Evolutionary conservation across 2,113 vertebrate species (phyloP), one percentile per base, ranked within the genome.

Genomic region (Plecturocebus donacophilus): DNA sequence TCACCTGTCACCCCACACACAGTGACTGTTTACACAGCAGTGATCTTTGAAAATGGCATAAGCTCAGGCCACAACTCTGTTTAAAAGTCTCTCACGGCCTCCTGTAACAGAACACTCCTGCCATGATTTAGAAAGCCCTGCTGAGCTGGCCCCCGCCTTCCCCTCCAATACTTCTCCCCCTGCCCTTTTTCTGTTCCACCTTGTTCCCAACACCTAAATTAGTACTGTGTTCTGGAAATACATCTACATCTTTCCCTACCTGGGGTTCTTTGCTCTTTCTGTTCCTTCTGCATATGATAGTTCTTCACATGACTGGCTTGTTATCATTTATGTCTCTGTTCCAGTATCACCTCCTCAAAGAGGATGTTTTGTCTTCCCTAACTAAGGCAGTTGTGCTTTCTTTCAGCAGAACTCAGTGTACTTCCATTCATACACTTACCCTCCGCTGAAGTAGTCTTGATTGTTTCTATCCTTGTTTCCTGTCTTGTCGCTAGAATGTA

Each of bases 61-160:
- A 27, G n/a, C 35, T 54, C 13, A 84, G 35, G 23, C 23, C 19
- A 80, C 25, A 47, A 32, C 6, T 61, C 6, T 38, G n/a, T 68
- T 84, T 76, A 91, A 85, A 85, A 93, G 61, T 42, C 35, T 47
- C 35, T 30, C 73, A 6, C 17, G 23, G 20, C n/a, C 94, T 92
- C 79, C 61, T 47, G 11, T 64, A 35, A 40, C 70, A 92, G 75
- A 75, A 82, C 17, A n/a, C 4, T 11, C 20, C 6, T 35, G 64
- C 13, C 10, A 23, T 30, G 35, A 35, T 45, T 32, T n/a, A 85
- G 45, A 42, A 52, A 88, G 38, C 0, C 42, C 14, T 20, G 2
- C 32, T 13, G 52, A 83, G 54, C 27, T 30, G 20, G 79, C 45
- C 76, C 32, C 54, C 20, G 19, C 40, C 40, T 21, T 27, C 27